Evolutionary conservation across 2,888 invertebrate species (phyloP), one percentile per base, ranked within the genome.

Genomic region (Pristionchus entomophagus): DNA sequence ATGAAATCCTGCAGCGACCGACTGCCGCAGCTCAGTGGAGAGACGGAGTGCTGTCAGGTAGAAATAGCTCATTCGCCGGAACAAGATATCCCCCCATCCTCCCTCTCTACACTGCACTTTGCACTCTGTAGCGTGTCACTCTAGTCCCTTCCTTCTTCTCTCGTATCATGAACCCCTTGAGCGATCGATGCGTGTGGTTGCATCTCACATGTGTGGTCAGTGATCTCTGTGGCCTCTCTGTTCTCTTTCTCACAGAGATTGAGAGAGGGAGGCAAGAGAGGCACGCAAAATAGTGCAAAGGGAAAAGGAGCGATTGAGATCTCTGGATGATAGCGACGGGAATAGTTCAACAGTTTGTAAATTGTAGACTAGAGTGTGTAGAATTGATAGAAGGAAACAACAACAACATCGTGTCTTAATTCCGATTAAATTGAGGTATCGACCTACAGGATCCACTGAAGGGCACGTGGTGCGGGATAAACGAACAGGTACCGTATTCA

Each of bases 391-490:
- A n/a, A n/a, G n/a, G n/a, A 0, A 65, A 65, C 22, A 65, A 65
- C 65, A 65, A 65, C 22, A 65, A 65, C 19, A 65, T 32, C n/a
- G n/a, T n/a, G n/a, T n/a, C n/a, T n/a, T 32, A 65, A 35, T 35
- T 35, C 5, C 35, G 14, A 45, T 45, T 10, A 45, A 1, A 45
- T 82, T 45, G 49, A 84, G 84, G 84, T 10, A 84, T 84, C 38
- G 84, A 84, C 35, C 84, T 84, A 29, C 84, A 84, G 49, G 84
- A 84, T 35, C 62, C 62, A 26, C 49, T 51, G 32, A 65, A 69
- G 32, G 84, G 84, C 32, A 84, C 84, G n/a, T 84, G 84, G 84
- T 84, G 65, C 51, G 84, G 84, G 12, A 38, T 84, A 10, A 69
- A 84, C 45, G 51, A 51, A 38, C 26, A 51, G 45, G 73, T 41